Conservation (phyloP, 2,113 vertebrate species). For the Terrapene triunguis region DNA sequence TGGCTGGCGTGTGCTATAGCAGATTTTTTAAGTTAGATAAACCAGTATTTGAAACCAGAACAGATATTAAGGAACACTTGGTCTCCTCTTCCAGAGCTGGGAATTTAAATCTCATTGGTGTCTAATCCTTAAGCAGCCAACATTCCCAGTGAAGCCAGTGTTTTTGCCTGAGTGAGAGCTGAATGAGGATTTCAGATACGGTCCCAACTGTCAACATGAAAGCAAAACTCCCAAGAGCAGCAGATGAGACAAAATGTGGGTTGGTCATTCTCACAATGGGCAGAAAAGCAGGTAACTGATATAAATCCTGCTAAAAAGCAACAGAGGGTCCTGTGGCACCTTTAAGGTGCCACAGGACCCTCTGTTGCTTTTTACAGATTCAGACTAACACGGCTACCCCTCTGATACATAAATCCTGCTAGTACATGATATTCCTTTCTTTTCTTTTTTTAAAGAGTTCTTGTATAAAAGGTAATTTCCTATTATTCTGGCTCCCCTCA, state of each 20-base stretch:
- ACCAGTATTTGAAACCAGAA: not conserved
- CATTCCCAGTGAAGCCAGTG: accelerated
- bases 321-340: no score
- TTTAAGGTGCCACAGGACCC: no score
- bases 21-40: accelerated
- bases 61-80: accelerated
- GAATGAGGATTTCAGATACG: not conserved
- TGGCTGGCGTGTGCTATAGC: accelerated
- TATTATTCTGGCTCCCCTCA: not conserved
- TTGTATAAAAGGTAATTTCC: not conserved
- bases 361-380: no score
- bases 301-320: no score
- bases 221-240: not conserved
- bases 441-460: not conserved
- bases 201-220: not conserved
- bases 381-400: no score
- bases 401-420: no score
- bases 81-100: accelerated
- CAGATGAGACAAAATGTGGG: not conserved
- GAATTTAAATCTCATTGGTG: accelerated
- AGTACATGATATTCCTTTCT: not conserved
- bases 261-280: not conserved
- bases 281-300: not conserved
- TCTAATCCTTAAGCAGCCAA: accelerated
- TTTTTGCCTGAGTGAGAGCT: not conserved